These are phyloP conservation scores for Sphyrna mokarran DNA, from an alignment of 2,113 vertebrate genomes.

Conservation along the genomic window DNA sequence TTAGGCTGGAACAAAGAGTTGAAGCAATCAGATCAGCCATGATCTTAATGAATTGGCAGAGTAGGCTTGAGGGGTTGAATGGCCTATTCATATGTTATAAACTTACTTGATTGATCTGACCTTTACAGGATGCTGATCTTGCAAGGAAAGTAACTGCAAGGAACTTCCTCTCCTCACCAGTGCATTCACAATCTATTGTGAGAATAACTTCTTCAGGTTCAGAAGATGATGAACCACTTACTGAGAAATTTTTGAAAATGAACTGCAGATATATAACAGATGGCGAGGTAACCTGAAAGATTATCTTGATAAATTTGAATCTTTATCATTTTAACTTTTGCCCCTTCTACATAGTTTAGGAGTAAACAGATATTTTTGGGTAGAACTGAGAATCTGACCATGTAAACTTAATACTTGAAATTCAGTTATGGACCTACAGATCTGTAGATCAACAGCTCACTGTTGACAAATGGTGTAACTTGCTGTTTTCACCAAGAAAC, in stretches of 20 bases:
- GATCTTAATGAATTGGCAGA: no score
- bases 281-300: slow-evolving; percentile 70
- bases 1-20: no score
- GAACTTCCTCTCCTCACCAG: slow-evolving; percentile 15
- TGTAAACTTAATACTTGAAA: not conserved
- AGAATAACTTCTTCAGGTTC: slow-evolving; percentile 82
- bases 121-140: slow-evolving; percentile 65
- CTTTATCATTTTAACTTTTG: not conserved
- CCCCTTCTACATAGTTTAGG: not conserved
- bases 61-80: no score
- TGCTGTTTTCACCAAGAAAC: not conserved
- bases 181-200: slow-evolving; percentile 59
- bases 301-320: not conserved
- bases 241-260: slow-evolving; percentile 95
- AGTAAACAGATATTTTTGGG: not conserved
- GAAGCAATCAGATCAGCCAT: no score
- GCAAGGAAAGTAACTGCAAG: slow-evolving; percentile 54
- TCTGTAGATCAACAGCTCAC: no score
- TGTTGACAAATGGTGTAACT: not conserved
- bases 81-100: no score
- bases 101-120: not conserved
- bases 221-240: slow-evolving; percentile 76
- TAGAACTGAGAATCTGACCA: not conserved
- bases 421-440: not conserved
- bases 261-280: slow-evolving; percentile 97